These are phyloP conservation scores for Cloeon dipterum DNA, from an alignment of 2,888 invertebrate genomes.

Conservation along the genomic window DNA sequence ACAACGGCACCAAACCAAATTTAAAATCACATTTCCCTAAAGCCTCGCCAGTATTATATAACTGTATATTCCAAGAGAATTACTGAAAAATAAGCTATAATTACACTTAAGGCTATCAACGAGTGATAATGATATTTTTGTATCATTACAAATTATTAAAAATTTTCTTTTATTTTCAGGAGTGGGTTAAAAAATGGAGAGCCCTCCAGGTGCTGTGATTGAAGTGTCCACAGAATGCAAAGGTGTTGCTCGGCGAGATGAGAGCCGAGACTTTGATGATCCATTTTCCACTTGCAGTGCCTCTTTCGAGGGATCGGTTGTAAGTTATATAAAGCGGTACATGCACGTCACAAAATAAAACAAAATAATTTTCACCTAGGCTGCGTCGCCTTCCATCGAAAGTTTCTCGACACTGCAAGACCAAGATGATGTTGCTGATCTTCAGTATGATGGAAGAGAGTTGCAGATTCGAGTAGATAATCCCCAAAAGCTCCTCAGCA, in stretches of 20 bases:
- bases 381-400: constrained; percentile 31
- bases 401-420: constrained; percentile 34
- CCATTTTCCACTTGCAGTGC: constrained; percentile 9
- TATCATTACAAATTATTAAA: too few species aligned
- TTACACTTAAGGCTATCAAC: too few species aligned
- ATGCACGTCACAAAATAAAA: too few species aligned
- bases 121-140: too few species aligned
- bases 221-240: constrained; percentile 10
- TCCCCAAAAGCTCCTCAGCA: constrained; percentile 46
- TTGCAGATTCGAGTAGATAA: constrained; percentile 42
- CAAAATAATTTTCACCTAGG: constrained; percentile 14
- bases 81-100: too few species aligned
- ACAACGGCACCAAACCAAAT: too few species aligned
- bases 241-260: constrained; percentile 5
- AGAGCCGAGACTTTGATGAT: constrained; percentile 9
- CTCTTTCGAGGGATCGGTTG: constrained; percentile 9
- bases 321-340: too few species aligned
- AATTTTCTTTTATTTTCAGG: too few species aligned
- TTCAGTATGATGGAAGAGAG: constrained; percentile 29
- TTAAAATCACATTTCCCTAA: too few species aligned
- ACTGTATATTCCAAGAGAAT: too few species aligned
- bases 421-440: constrained; percentile 26
- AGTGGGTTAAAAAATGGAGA: too few species aligned
- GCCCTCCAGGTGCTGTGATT: constrained; percentile 9
- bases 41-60: too few species aligned